A percentile compares a stretch with the other conserved stretches of the same genome.
phyloP scores from a whole-genome alignment of 2,797 vertebrate genomes.

The Triplophysa yarkandensis region DNA sequence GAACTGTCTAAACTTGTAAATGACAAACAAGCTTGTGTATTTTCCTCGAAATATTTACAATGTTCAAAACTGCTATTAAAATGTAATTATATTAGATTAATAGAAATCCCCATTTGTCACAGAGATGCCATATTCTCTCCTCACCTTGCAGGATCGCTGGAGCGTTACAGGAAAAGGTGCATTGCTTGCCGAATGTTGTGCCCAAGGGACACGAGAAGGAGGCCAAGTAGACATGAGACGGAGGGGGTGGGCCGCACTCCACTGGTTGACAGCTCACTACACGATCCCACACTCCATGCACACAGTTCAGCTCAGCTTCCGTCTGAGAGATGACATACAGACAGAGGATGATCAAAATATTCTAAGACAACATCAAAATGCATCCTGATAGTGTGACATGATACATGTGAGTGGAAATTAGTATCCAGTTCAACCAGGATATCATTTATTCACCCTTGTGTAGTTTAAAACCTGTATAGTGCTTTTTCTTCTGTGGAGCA shows the following conservation, averaged over 20 bases:
- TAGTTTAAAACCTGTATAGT: too few species aligned
- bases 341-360: neutral
- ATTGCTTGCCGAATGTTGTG: constrained; percentile 84
- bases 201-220: constrained; percentile 86
- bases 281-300: constrained; percentile 83
- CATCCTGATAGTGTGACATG: too few species aligned
- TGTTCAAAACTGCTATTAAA: neutral
- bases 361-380: too few species aligned
- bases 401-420: too few species aligned
- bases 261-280: constrained; percentile 81
- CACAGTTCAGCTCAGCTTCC: constrained; percentile 80
- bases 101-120: neutral
- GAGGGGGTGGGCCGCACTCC: constrained; percentile 84
- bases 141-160: constrained; percentile 94
- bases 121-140: neutral
- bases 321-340: constrained; percentile 65
- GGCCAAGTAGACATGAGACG: constrained; percentile 86
- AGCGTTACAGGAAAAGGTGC: constrained; percentile 85
- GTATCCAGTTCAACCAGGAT: too few species aligned
- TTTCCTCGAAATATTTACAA: neutral
- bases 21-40: neutral
- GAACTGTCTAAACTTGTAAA: neutral
- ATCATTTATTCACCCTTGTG: too few species aligned
- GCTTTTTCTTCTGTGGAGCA: too few species aligned
- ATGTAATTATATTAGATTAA: neutral